Percentiles rank a stretch among this genome's conserved stretches.
phyloP scores from a whole-genome alignment of 2,797 vertebrate genomes.

The Sebastes itinus region DNA sequence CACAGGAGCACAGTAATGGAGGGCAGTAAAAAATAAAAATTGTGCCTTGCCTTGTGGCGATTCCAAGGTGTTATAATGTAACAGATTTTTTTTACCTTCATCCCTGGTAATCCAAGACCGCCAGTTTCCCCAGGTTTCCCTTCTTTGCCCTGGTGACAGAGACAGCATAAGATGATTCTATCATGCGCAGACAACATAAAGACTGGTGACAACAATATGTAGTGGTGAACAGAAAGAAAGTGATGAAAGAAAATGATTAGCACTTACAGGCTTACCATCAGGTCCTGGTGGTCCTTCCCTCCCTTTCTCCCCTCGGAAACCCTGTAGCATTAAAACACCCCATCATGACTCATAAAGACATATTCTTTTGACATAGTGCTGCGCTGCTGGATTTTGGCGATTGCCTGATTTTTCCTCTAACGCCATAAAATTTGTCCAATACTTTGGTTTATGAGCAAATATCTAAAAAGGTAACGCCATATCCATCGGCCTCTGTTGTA shows the following conservation, averaged over 20 bases:
- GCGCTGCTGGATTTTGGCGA: too few species aligned
- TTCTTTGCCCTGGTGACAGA: slow-evolving; percentile 64
- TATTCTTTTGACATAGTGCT: not conserved
- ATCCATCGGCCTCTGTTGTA: too few species aligned
- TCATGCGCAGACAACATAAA: not conserved
- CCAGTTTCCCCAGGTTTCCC: slow-evolving; percentile 74
- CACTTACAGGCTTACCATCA: slow-evolving; percentile 86
- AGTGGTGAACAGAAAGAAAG: not conserved
- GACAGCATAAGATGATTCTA: not conserved
- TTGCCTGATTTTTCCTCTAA: too few species aligned
- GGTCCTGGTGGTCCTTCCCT: slow-evolving; percentile 76
- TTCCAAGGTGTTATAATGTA: not conserved
- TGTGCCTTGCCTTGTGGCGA: not conserved
- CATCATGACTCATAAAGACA: not conserved
- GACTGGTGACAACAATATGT: too few species aligned
- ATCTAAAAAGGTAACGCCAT: too few species aligned
- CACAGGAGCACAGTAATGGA: not conserved
- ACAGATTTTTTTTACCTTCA: slow-evolving; percentile 64
- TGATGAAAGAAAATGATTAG: slow-evolving; percentile 1
- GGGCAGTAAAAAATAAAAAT: not conserved
- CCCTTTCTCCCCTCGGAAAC: slow-evolving; percentile 77
- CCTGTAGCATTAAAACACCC: slow-evolving; percentile 59
- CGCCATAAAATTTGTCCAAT: too few species aligned
- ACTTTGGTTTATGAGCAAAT: too few species aligned
- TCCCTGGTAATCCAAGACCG: slow-evolving; percentile 67